Evolutionary conservation across 2,888 invertebrate species (phyloP).

Genomic region (Dynastes tityus): DNA sequence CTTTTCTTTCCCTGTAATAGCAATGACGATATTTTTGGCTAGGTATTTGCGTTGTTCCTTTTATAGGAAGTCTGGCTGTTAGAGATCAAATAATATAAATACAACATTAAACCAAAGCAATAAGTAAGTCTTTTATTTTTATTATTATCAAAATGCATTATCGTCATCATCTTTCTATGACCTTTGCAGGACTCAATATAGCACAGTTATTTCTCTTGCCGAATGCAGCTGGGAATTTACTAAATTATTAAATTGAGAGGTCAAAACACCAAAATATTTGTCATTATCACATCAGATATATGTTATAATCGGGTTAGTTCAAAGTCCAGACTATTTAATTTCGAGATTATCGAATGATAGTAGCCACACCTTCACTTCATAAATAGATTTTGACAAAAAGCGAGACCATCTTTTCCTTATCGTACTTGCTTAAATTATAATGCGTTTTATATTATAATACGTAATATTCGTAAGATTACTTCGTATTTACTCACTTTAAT

Average conservation of each 20-base stretch:
- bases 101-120: too few relatives aligned
- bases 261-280: background rate
- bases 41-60: too few relatives aligned
- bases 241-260: background rate
- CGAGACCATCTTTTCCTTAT: background rate
- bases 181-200: background rate
- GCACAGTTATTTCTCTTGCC: background rate
- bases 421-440: background rate
- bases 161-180: background rate
- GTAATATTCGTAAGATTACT: too few relatives aligned
- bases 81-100: too few relatives aligned
- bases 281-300: background rate
- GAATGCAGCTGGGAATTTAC: background rate
- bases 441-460: background rate
- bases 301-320: background rate
- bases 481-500: too few relatives aligned
- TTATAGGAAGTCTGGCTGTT: too few relatives aligned
- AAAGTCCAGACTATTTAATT: conserved; percentile 17
- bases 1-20: too few relatives aligned
- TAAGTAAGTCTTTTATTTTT: too few relatives aligned
- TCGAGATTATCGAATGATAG: background rate
- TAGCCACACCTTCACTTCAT: conserved; percentile 8
- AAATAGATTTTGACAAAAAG: conserved; percentile 12
- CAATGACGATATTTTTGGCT: too few relatives aligned
- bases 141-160: too few relatives aligned